Evolutionary conservation across 2,797 vertebrate genomes (phyloP), one percentile per base, ranked within the genome.

Genomic region (Ammospiza maritima): DNA sequence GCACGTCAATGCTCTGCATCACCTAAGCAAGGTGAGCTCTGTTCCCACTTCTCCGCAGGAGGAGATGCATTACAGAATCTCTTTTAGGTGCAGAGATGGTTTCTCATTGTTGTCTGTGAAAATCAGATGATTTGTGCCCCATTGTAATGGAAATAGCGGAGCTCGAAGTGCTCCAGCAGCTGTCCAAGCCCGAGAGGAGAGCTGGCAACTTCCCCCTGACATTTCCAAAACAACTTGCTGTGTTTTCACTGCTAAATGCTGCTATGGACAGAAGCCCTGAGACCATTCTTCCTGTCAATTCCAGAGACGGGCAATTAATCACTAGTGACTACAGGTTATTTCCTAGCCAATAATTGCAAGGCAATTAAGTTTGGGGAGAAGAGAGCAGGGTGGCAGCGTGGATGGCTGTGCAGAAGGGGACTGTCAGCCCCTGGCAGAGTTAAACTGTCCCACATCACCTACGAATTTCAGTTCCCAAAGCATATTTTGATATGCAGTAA

Each of bases 211-310:
- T 79, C 67, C 27, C 61, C 64, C 38, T 73, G 79, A 61, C 53
- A 54, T 79, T 92, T 88, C 57, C 21, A 56, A 81, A 91, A 48
- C 78, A 67, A 14, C 20, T 70, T 3, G 0, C 48, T 71, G 47
- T 76, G 51, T 86, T 91, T 93, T 92, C 34, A 13, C 50, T 78
- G 80, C 78, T 94, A 80, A 86, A 76, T 40, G 89, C 60, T 82
- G 77, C 89, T 65, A 9, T 15, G 45, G 86, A 74, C 70, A 86
- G 91, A 54, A 92, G 71, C 86, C 60, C 71, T 18, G 70, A 87
- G 81, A 77, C 89, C 88, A 61, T 94, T 95, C 75, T 89, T 77
- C 48, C 57, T 91, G 81, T 92, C 91, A 69, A 42, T 60, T 93
- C 77, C 70, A 71, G 47, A 66, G 58, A 70, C 0, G 3, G 60